A percentile compares a stretch with the other conserved stretches of the same genome.
Conservation (phyloP, 2,888 invertebrate species). For the Phania funesta region DNA sequence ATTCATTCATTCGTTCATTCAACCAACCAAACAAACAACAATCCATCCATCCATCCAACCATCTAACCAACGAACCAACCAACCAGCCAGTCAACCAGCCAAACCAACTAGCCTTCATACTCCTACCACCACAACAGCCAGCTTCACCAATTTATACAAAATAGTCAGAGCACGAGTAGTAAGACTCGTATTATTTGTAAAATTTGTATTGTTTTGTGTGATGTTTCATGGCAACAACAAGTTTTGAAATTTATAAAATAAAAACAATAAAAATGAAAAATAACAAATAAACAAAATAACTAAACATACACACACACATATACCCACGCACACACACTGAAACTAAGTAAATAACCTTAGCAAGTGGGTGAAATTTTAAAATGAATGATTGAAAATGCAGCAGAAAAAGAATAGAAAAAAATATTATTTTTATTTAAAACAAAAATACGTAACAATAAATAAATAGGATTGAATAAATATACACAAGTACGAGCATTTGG, state of each 20-base stretch:
- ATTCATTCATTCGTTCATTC: constrained; percentile 19
- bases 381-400: constrained; percentile 55
- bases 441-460: constrained; percentile 44
- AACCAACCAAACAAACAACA: constrained; percentile 6
- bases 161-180: constrained; percentile 10
- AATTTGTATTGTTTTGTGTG: constrained; percentile 62
- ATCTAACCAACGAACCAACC: not conserved
- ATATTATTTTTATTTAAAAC: constrained; percentile 36
- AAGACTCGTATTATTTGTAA: constrained; percentile 56
- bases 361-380: constrained; percentile 59
- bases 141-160: not conserved
- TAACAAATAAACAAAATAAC: constrained; percentile 56
- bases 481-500: constrained; percentile 13
- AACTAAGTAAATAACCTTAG: constrained; percentile 61
- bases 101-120: constrained; percentile 26
- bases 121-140: not conserved
- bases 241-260: constrained; percentile 51
- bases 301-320: not conserved
- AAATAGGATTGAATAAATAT: constrained; percentile 43
- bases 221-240: constrained; percentile 62
- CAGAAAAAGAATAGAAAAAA: constrained; percentile 7
- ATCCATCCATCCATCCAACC: constrained; percentile 23
- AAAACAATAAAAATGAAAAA: constrained; percentile 29
- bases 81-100: not conserved
- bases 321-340: constrained; percentile 2